phyloP scores from a whole-genome alignment of 2,888 invertebrate genomes.

The Cataglyphis cursor region DNA sequence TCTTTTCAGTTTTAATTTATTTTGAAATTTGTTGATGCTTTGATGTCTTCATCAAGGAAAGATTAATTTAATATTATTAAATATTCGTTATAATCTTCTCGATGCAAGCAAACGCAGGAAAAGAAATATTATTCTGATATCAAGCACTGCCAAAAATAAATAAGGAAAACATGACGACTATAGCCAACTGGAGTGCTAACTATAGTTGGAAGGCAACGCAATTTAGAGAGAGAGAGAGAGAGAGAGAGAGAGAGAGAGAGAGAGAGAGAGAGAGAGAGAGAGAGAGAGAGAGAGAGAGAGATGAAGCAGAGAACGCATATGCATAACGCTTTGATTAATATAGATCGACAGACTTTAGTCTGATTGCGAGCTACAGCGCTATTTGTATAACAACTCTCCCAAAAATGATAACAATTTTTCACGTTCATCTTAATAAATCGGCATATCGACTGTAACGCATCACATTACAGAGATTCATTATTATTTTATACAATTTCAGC shows the following conservation, averaged over 20 bases:
- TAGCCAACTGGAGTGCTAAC: neutral
- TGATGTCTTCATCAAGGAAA: neutral
- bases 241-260: neutral
- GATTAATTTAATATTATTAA: constrained; percentile 5
- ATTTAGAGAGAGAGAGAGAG: neutral
- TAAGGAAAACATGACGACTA: constrained; percentile 7
- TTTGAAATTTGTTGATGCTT: neutral
- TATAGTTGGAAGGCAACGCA: constrained; percentile 47
- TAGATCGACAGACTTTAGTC: constrained; percentile 1
- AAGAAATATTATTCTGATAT: neutral
- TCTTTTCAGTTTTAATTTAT: neutral
- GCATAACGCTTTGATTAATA: neutral
- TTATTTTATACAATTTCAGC: neutral
- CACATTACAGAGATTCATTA: neutral
- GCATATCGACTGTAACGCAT: neutral
- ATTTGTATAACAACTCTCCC: neutral
- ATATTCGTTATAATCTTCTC: neutral
- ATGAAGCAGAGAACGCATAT: neutral
- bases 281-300: neutral
- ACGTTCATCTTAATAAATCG: neutral
- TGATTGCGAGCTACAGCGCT: neutral
- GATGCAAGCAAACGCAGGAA: neutral
- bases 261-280: neutral
- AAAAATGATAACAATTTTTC: neutral
- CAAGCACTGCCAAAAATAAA: constrained; percentile 1